phyloP scores from a whole-genome alignment of 2,888 invertebrate genomes.

The Diabrotica balteata region DNA sequence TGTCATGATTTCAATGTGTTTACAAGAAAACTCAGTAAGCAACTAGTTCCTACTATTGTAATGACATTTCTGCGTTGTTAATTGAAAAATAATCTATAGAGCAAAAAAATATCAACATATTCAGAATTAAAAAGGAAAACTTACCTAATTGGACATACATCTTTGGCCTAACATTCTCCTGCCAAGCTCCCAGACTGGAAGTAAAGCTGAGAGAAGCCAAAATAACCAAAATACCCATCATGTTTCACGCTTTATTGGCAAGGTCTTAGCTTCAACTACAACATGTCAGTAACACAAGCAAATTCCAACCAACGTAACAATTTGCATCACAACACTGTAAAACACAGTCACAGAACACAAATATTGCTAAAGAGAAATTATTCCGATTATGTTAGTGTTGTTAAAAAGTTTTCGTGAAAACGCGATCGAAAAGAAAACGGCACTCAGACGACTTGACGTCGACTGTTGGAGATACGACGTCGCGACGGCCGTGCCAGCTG shows the following conservation, averaged over 20 bases:
- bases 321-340: constrained; percentile 49
- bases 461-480: constrained; percentile 64
- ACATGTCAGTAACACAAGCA: constrained; percentile 46
- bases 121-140: constrained; percentile 54
- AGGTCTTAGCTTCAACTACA: constrained; percentile 39
- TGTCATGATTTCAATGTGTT: no score
- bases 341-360: constrained; percentile 37
- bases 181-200: constrained; percentile 74
- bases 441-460: constrained; percentile 60
- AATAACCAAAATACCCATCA: constrained; percentile 53
- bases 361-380: constrained; percentile 14
- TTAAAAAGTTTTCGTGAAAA: constrained; percentile 17
- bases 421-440: constrained; percentile 49
- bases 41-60: no score
- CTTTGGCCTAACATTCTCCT: constrained; percentile 91
- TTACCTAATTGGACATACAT: constrained; percentile 92
- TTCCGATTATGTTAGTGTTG: constrained; percentile 1
- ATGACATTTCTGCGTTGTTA: no score
- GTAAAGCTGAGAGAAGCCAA: constrained; percentile 64
- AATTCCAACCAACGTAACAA: constrained; percentile 37
- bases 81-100: no score
- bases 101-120: no score
- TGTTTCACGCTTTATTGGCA: constrained; percentile 32
- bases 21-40: no score
- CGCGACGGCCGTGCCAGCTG: constrained; percentile 63